These are phyloP conservation scores for Climacteris rufus DNA, from an alignment of 2,113 vertebrate genomes.

Conservation along the genomic window DNA sequence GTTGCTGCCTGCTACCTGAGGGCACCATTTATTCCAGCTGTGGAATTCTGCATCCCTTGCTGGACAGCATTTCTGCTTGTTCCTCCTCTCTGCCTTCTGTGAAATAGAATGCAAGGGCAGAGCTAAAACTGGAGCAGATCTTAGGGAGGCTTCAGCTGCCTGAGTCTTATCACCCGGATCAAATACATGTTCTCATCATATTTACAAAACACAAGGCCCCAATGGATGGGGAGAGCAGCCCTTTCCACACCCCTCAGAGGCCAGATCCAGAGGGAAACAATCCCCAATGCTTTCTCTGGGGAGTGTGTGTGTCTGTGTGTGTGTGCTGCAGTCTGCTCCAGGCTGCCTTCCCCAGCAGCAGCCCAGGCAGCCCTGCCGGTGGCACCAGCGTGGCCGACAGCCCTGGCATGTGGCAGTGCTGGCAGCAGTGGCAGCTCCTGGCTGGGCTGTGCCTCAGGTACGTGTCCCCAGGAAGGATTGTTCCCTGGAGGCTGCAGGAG, in stretches of 20 bases:
- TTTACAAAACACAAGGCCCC: not conserved
- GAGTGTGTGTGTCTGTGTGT: not conserved
- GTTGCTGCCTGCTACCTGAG: not conserved
- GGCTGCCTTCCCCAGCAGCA: constrained; percentile 16
- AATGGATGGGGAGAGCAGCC: not conserved
- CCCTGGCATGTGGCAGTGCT: constrained; percentile 63
- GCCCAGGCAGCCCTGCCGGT: constrained; percentile 38
- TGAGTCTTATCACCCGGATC: not conserved
- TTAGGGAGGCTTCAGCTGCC: not conserved
- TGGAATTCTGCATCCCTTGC: not conserved
- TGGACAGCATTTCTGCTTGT: not conserved
- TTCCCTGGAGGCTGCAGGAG: not conserved
- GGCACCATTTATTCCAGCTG: not conserved
- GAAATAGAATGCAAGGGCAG: not conserved
- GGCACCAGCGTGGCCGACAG: not conserved
- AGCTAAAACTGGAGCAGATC: not conserved
- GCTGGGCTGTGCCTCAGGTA: constrained; percentile 66
- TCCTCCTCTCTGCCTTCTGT: not conserved
- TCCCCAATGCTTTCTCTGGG: not conserved
- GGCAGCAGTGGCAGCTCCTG: constrained; percentile 60
- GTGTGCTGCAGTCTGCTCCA: constrained; percentile 3
- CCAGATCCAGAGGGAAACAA: not conserved
- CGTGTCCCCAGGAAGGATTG: not conserved
- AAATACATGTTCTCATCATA: fast-evolving
- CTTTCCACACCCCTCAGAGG: not conserved